Evolutionary conservation across 2,113 vertebrate genomes (phyloP).

Genomic region (Nymphicus hollandicus): DNA sequence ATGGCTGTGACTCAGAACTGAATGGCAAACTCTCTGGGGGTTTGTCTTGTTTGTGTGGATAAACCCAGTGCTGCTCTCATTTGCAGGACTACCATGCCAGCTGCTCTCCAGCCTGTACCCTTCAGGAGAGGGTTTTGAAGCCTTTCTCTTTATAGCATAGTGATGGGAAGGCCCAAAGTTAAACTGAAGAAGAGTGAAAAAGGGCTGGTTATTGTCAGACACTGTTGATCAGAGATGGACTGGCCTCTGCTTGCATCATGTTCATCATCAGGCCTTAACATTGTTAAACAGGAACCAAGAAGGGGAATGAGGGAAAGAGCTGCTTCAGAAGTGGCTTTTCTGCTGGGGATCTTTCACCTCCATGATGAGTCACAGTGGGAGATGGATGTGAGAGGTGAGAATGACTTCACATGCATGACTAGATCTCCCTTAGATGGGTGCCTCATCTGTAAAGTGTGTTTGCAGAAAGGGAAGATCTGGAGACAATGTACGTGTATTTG

Average conservation of each 20-base stretch:
- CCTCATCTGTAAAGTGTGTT: background rate
- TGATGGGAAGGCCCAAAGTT: background rate
- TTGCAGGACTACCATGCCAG: background rate
- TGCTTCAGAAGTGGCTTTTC: background rate
- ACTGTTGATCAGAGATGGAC: background rate
- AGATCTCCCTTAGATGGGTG: background rate
- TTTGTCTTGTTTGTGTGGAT: background rate
- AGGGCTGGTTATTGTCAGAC: background rate
- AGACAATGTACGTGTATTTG: accelerated
- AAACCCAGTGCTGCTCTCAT: background rate
- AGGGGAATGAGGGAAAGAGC: background rate
- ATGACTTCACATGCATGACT: accelerated
- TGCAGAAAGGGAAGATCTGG: background rate
- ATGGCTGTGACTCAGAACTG: background rate
- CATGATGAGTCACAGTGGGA: background rate
- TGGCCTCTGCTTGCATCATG: background rate
- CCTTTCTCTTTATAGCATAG: background rate
- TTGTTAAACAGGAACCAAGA: background rate
- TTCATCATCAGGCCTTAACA: background rate
- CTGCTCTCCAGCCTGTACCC: background rate
- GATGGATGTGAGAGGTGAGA: background rate
- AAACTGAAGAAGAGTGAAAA: background rate
- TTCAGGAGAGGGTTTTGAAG: background rate
- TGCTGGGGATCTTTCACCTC: background rate
- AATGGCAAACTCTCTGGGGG: background rate